A percentile compares a stretch with the other conserved stretches of the same genome.
phyloP scores from a whole-genome alignment of 2,113 vertebrate species.

The Dromiciops gliroides region DNA sequence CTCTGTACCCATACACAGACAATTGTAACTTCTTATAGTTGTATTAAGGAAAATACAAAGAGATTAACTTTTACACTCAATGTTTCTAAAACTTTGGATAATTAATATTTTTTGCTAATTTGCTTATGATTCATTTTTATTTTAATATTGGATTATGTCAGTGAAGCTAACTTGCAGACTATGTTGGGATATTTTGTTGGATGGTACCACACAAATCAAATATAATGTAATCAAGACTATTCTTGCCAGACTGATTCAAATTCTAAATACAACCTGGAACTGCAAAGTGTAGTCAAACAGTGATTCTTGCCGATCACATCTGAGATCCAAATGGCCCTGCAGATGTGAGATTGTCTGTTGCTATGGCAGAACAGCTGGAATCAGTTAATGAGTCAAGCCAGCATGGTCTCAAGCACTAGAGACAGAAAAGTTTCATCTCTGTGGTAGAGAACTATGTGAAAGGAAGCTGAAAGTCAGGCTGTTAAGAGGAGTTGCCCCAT shows the following conservation, averaged over 20 bases:
- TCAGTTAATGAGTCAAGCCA: conserved; percentile 63
- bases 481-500: conserved; percentile 13
- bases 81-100: background rate
- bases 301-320: conserved; percentile 54
- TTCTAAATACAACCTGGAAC: conserved; percentile 64
- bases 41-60: background rate
- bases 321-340: conserved; percentile 60
- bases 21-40: background rate
- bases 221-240: conserved; percentile 67
- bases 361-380: conserved; percentile 57
- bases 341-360: conserved; percentile 67
- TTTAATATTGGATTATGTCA: conserved; percentile 37
- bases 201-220: conserved; percentile 44
- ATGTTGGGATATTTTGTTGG: conserved; percentile 1
- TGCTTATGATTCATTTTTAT: background rate
- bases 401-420: conserved; percentile 50
- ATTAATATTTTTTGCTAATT: background rate
- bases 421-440: conserved; percentile 53
- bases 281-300: conserved; percentile 46
- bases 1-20: background rate
- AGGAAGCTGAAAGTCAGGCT: conserved; percentile 36
- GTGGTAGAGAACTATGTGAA: conserved; percentile 43
- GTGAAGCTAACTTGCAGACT: background rate
- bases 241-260: conserved; percentile 68
- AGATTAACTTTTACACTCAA: background rate